Percentiles rank a stretch among this genome's conserved stretches.
These are phyloP conservation scores for Saturnia pavonia DNA, from an alignment of 2,888 invertebrate genomes.

Conservation along the genomic window DNA sequence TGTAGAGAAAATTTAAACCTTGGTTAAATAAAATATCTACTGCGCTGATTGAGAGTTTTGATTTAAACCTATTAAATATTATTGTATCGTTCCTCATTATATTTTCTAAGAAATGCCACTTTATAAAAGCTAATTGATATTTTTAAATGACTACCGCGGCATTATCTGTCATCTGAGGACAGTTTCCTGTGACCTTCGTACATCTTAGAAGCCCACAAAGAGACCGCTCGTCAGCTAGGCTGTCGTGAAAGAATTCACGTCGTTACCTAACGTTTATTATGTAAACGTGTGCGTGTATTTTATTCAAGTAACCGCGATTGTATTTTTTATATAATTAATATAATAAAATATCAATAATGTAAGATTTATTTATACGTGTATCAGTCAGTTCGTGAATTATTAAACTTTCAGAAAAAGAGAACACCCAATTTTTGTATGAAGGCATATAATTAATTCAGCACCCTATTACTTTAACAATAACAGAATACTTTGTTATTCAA, in stretches of 20 bases:
- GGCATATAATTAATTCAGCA: too few species aligned
- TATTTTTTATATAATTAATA: too few species aligned
- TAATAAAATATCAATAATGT: too few species aligned
- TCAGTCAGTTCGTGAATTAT: too few species aligned
- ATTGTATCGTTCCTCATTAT: background rate
- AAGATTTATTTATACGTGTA: background rate
- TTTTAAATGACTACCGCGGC: slow-evolving; percentile 5
- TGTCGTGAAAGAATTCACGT: slow-evolving; percentile 12
- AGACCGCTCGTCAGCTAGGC: background rate
- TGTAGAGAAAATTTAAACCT: background rate
- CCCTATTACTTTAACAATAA: too few species aligned
- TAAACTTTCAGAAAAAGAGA: too few species aligned
- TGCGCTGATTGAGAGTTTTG: background rate
- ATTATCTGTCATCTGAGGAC: slow-evolving; percentile 12
- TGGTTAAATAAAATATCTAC: background rate
- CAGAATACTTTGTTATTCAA: too few species aligned
- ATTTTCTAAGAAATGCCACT: slow-evolving; percentile 2
- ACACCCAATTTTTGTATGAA: too few species aligned
- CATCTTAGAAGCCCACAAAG: background rate
- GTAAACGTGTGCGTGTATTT: background rate
- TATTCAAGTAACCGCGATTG: background rate
- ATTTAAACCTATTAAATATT: background rate
- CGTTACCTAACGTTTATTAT: background rate
- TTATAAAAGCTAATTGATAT: slow-evolving; percentile 7
- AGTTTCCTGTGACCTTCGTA: slow-evolving; percentile 12